Percentiles rank a stretch among this genome's conserved stretches.
Conservation (phyloP, 2,113 vertebrate genomes). For the Xenopus borealis region DNA sequence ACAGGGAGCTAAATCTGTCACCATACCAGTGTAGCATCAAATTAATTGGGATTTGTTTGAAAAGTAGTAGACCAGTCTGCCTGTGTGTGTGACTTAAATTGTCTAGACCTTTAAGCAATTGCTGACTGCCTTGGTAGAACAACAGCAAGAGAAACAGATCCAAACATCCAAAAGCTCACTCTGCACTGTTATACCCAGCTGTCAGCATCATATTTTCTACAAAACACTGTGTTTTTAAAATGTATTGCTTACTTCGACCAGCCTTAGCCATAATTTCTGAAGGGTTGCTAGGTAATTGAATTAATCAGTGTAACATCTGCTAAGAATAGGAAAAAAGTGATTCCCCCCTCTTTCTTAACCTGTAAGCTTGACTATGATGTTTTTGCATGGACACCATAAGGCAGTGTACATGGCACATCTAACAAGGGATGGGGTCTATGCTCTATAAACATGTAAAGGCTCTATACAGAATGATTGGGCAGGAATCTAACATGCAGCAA, state of each 20-base stretch:
- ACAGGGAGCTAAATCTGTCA: not conserved
- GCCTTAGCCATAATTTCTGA: not conserved
- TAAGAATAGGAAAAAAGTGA: slow-evolving; percentile 28
- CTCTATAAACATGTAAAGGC: not conserved
- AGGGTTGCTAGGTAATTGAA: slow-evolving; percentile 41
- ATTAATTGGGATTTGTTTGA: not conserved
- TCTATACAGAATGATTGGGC: not conserved
- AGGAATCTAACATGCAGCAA: not conserved
- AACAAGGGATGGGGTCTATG: not conserved
- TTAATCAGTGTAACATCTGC: slow-evolving; percentile 27
- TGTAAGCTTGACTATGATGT: not conserved
- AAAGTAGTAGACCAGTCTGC: not conserved
- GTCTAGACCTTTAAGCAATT: too few relatives aligned
- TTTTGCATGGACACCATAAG: not conserved
- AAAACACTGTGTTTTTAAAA: too few relatives aligned
- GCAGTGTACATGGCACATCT: not conserved
- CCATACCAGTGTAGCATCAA: not conserved
- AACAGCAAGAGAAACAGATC: too few relatives aligned
- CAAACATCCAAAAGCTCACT: too few relatives aligned
- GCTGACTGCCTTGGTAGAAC: too few relatives aligned
- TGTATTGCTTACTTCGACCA: not conserved
- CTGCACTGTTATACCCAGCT: too few relatives aligned
- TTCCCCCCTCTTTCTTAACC: slow-evolving; percentile 10
- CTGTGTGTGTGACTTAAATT: too few relatives aligned
- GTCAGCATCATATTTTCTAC: not conserved